phyloP scores from a whole-genome alignment of 2,113 vertebrate species.

The Tupaia chinensis region DNA sequence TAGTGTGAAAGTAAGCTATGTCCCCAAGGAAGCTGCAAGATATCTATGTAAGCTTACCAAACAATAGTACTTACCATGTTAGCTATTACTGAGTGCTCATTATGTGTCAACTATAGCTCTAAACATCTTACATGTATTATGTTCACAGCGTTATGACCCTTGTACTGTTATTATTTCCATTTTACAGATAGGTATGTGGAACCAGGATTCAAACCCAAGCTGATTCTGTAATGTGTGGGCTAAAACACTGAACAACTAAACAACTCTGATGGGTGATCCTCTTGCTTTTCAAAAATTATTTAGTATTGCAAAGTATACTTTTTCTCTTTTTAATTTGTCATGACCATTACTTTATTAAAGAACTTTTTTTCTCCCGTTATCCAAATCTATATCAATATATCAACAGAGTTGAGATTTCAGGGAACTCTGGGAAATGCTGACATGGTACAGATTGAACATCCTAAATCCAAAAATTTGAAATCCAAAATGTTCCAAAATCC shows the following conservation, averaged over 20 bases:
- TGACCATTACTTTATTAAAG: background rate
- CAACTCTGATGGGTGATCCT: background rate
- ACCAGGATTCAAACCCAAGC: background rate
- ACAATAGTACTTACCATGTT: accelerated
- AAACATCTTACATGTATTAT: background rate
- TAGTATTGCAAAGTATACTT: background rate
- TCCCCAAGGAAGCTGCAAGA: background rate
- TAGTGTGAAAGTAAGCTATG: background rate
- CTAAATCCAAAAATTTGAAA: no score
- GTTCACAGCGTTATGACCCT: background rate
- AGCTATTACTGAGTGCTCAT: no score
- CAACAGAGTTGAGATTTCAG: no score
- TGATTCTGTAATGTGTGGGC: background rate
- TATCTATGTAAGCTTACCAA: background rate
- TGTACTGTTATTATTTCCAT: background rate
- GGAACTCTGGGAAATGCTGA: no score
- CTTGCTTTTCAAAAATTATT: background rate
- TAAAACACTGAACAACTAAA: background rate
- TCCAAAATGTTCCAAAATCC: no score
- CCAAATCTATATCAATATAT: background rate
- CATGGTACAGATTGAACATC: no score
- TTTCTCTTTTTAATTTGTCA: background rate
- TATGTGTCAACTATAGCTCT: no score
- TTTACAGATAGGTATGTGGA: background rate
- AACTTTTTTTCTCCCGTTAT: background rate